Conservation (phyloP, 2,888 invertebrate genomes). For the Apamea epomidion region DNA sequence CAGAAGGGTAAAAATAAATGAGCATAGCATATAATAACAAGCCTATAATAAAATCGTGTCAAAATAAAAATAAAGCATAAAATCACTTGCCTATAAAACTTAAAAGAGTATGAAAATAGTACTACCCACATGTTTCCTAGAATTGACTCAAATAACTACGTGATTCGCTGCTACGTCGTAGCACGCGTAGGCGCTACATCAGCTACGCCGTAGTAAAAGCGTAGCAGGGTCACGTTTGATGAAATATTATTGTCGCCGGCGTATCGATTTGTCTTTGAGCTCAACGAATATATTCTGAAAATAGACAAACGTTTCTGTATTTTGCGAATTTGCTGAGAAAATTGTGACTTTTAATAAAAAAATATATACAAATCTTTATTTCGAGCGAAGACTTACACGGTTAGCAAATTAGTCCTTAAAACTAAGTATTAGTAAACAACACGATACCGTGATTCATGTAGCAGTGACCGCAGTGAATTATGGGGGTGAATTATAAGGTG, state of each 20-base stretch:
- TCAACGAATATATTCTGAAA: background rate
- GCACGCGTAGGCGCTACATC: background rate
- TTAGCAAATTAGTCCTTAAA: background rate
- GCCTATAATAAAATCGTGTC: background rate
- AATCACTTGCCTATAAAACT: background rate
- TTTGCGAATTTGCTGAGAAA: background rate
- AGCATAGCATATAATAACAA: too few relatives aligned
- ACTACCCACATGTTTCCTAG: background rate
- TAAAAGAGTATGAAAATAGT: background rate
- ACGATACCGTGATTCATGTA: background rate
- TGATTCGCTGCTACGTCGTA: slow-evolving; percentile 32
- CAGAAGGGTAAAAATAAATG: background rate
- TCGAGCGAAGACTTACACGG: background rate
- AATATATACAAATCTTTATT: background rate
- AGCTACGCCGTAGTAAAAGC: slow-evolving; percentile 44
- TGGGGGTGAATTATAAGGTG: too few relatives aligned
- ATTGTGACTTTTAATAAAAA: background rate
- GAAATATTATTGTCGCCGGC: background rate
- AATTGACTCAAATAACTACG: background rate
- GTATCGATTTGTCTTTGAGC: background rate
- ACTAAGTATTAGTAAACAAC: background rate
- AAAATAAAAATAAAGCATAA: background rate
- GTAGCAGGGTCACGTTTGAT: slow-evolving; percentile 26
- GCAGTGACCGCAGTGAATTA: background rate
- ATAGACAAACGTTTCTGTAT: too few relatives aligned